Base-by-base conservation (phyloP, 2,888 invertebrate genomes). In the Eupithecia subfuscata region DNA sequence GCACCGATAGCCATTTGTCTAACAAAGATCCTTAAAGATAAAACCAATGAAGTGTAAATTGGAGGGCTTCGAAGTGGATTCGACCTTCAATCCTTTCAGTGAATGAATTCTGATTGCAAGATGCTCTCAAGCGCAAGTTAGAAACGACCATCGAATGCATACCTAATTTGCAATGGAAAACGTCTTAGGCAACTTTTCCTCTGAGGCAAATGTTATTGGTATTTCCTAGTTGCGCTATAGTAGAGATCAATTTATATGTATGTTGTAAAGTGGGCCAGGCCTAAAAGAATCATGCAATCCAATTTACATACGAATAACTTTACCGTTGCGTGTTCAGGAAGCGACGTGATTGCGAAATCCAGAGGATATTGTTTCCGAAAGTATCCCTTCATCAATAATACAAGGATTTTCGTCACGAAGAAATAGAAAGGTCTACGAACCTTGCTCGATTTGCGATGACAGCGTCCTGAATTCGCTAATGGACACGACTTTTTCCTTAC, bases 31-130 rank as follows among this genome's bases (percentile, higher is more conserved):
- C 76, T 71, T 65, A 64, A n/a, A 65, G 45, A 76, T 76, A 71
- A 76, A 77, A 71, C 70, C 68, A 75, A 74, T 71, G 73, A 74
- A 75, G 69, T 78, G 78, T 74, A 71, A 78, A 78, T 75, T 71
- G 78, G 73, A 75, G 71, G 14, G 71, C 73, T 73, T 73, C 30
- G 71, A 75, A 71, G 75, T 73, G 12, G 71, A 68, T 71, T 73
- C 30, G 69, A 75, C 75, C 73, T 75, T 74, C 75, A 75, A 75
- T 78, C 75, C 73, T 75, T 71, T 78, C 70, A 74, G 74, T 34
- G 37, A 71, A 74, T 71, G 37, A 70, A 70, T 74, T 70, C 52
- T 45, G 71, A 74, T 70, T 70, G 74, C 72, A 70, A 67, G 40
- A 67, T 70, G 43, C 67, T 72, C 70, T 52, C 60, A 70, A 48